Evolutionary conservation across 2,113 vertebrate species (phyloP), one percentile per base, ranked within the genome.

Genomic region (Mustela lutreola): DNA sequence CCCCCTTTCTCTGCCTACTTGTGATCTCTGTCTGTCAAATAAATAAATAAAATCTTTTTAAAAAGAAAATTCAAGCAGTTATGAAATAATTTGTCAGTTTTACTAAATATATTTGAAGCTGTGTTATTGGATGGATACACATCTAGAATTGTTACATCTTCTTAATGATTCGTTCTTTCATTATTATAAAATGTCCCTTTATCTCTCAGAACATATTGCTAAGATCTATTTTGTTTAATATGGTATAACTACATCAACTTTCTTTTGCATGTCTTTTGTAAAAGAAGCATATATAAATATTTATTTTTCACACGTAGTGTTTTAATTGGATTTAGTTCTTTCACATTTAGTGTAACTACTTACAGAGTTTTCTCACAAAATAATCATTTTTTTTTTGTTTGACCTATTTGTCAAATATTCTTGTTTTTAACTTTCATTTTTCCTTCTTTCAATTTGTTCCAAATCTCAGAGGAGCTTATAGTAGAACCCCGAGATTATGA

Each of bases 341-440:
- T 60, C 70, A 81, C 39, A 39, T 91, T 94, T 83, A 78, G 60
- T 96, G 16, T 65, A 91, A 65, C 33, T 84, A 50, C 39, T 84
- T 48, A n/a, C 2, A 33, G 58, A 45, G 24, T 86, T 84, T 84
- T 67, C 42, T 82, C 11, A 84, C 65, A 81, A 22, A 18, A 18
- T 33, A 33, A 33, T 28, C 4, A 79, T 16, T 39, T 67, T 39
- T 67, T 67, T 39, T 91, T 48, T 45, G 0, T 42, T 31, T 36
- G 45, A 88, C 16, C 1, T n/a, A 33, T 76, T 18, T 93, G 11
- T 45, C 85, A 85, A n/a, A 42, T 24, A 82, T 81, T 71, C 28
- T 45, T 42, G 14, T 89, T 81, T 62, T 63, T 63, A 63, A 63
- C 10, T 63, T 63, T 14, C 11, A 6, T 63, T 63, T 73, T 82